Evolutionary conservation across 2,888 invertebrate genomes (phyloP), one percentile per base, ranked within the genome.

Genomic region (Melinopterus prodromus): DNA sequence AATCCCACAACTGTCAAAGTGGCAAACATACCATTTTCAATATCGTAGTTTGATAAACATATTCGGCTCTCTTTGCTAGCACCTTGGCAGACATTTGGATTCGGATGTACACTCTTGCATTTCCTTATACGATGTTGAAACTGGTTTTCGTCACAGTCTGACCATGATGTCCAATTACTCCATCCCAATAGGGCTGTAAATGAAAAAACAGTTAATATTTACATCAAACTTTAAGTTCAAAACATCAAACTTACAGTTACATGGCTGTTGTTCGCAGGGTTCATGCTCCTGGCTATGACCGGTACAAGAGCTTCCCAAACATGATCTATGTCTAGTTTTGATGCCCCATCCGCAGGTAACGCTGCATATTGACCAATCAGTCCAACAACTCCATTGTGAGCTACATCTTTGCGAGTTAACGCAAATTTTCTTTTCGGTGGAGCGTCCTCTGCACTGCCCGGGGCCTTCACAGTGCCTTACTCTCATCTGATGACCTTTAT

Each of bases 331-430:
- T 80, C 96, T 92, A 16, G 92, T 91, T 75, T 92, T 91, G 16
- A 93, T 90, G 0, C 97, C 97, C 74, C 91, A 89, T 0, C 94
- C 95, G 86, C 97, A 96, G 0, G 93, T 92, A 0, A 93, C 94
- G 26, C 94, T 95, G 85, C 97, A 97, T 12, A 92, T 91, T 3
- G 95, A 93, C 95, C 96, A 97, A 76, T 96, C 96, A 0, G 94
- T 93, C 97, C 97, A 97, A 85, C 96, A 96, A 2, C 95, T 93
- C 96, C 96, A 96, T 85, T 94, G 93, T 69, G 93, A 93, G 85
- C 91, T 90, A 85, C 97, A 97, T 0, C 93, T 90, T 77, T 95
- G 94, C 2, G 92, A 91, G 86, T 96, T 96, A 86, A 26, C 71
- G 71, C 76, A 81, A 76, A 70, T 78, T 75, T 77, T 82, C 97